Conservation (phyloP, 2,113 vertebrate genomes). For the Pluvianellus socialis region DNA sequence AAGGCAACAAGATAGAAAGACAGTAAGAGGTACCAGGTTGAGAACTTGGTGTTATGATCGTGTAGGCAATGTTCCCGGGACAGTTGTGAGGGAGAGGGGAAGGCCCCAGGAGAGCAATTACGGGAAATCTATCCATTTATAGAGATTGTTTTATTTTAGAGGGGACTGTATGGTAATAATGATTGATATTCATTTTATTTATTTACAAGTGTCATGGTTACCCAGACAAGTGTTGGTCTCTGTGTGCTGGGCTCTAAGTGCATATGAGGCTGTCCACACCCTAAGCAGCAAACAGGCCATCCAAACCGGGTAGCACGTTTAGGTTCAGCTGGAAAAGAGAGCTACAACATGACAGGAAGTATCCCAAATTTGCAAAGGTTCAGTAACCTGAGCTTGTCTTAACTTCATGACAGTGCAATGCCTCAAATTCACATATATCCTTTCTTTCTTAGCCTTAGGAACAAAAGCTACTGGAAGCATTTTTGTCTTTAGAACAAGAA, state of each 20-base stretch:
- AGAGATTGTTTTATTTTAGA: not conserved
- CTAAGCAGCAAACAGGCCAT: not conserved
- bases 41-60: not conserved
- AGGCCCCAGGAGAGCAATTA: not conserved
- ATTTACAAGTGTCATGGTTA: slow-evolving; percentile 30
- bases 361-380: not conserved
- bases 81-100: not conserved
- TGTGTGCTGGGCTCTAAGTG: not conserved
- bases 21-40: slow-evolving; percentile 2
- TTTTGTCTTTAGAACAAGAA: not conserved
- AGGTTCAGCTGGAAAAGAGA: not conserved
- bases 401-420: not conserved
- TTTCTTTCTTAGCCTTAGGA: not conserved
- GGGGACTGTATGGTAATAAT: not conserved
- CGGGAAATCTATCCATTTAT: slow-evolving; percentile 5
- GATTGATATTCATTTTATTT: slow-evolving; percentile 14
- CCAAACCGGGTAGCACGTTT: not conserved
- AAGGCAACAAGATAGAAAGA: not conserved
- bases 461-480: accelerated
- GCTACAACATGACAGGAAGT: not conserved
- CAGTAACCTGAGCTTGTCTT: not conserved
- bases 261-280: not conserved
- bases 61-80: not conserved
- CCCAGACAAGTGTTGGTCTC: not conserved
- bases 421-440: not conserved